Percentiles rank a stretch among this genome's conserved stretches.
phyloP scores from a whole-genome alignment of 2,797 vertebrate species.

The Acrossocheilus fasciatus region DNA sequence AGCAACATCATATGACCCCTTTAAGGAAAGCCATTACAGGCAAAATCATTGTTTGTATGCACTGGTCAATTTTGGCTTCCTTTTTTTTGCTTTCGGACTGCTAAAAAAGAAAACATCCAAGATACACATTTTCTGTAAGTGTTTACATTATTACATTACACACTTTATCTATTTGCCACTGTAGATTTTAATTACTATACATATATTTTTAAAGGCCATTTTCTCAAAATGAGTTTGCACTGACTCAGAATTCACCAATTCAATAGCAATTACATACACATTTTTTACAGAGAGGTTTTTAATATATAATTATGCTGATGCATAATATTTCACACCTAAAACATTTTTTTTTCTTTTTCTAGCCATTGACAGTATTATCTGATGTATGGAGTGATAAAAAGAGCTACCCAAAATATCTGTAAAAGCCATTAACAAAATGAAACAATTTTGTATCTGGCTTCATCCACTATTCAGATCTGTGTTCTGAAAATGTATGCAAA shows the following conservation, averaged over 20 bases:
- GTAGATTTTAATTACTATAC: not conserved
- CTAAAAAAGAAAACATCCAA: not conserved
- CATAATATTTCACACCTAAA: not conserved
- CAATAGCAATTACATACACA: not conserved
- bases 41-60: not conserved
- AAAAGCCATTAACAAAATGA: no score
- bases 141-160: not conserved
- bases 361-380: not conserved
- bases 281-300: not conserved
- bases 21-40: not conserved
- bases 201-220: not conserved
- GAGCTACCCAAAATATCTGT: not conserved
- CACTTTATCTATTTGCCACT: not conserved
- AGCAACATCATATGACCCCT: not conserved
- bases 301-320: not conserved
- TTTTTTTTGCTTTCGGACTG: not conserved
- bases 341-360: no score
- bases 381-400: not conserved
- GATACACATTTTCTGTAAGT: not conserved
- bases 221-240: not conserved
- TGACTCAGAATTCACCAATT: not conserved
- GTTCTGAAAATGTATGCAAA: not conserved
- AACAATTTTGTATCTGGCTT: not conserved
- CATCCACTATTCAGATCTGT: not conserved
- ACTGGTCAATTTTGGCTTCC: not conserved